Evolutionary conservation across 2,113 vertebrate species (phyloP), one percentile per base, ranked within the genome.

Genomic region (Platichthys flesus): DNA sequence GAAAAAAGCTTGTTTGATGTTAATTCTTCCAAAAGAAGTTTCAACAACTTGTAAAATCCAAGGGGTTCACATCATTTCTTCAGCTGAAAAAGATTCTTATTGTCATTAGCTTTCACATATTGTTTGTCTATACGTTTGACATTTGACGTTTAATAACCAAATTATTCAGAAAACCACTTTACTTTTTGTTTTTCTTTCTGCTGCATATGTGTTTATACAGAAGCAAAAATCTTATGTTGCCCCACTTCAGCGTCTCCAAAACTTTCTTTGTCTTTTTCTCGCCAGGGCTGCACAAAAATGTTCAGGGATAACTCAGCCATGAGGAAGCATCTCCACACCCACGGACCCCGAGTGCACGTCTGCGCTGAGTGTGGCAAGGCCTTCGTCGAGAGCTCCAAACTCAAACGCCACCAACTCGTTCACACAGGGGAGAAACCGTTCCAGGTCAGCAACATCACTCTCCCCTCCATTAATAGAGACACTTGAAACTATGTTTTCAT

Each of bases 231-330:
- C n/a, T 0, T 15, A 72, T n/a, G 3, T 9, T 37, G 31, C n/a
- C 51, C 10, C 54, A 12, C 61, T 64, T 59, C 1, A 3, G 16
- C 35, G 16, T 20, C 5, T 21, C 60, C 9, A 65, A 40, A 15
- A 26, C 60, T 51, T 26, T 55, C 14, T 73, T 2, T 60, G 40
- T 13, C 3, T n/a, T 54, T 52, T n/a, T 54, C 12, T 59, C 21
- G 54, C 13, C 84, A 99, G 98, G 98, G 98, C 92, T 99, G 98
- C 94, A 99, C 96, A 81, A 99, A 99, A 94, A 99, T 99, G 98
- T 99, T 99, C 96, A 97, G 98, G 96, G 98, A 99, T 93, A 99
- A 99, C 94, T 99, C 98, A 20, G 98, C 98, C 86, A 99, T 99
- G 98, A 96, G 98, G 90, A 99, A 99, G 90, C 98, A 99, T 72